These are phyloP conservation scores for Chrysolina haemoptera DNA, from an alignment of 2,888 invertebrate species.

Conservation along the genomic window DNA sequence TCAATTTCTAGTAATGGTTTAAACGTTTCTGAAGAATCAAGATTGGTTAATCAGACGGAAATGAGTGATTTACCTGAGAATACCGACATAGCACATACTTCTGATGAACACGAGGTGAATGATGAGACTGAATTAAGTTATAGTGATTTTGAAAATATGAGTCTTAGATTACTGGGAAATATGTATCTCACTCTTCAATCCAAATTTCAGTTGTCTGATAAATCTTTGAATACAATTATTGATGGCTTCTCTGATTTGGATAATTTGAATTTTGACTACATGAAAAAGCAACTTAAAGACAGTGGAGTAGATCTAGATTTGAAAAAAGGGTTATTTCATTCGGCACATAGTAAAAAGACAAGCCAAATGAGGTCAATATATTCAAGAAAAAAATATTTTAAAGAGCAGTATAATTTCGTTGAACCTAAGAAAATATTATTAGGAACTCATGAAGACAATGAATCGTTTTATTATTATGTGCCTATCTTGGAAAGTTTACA, in stretches of 20 bases:
- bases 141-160: not conserved
- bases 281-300: not conserved
- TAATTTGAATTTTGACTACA: conserved; percentile 4
- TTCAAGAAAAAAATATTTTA: conserved; percentile 11
- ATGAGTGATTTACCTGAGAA: not conserved
- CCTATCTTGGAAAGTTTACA: not conserved
- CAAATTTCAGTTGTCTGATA: not conserved
- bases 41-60: not conserved
- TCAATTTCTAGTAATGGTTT: not conserved
- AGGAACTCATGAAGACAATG: conserved; percentile 1
- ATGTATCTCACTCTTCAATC: conserved; percentile 7
- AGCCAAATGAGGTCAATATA: conserved; percentile 6
- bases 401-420: conserved; percentile 8
- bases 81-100: not conserved
- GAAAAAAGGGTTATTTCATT: conserved; percentile 8
- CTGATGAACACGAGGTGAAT: not conserved
- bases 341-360: conserved; percentile 10
- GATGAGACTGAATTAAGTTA: conserved; percentile 1
- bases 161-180: conserved; percentile 7
- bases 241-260: conserved; percentile 15
- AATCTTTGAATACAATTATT: conserved; percentile 17
- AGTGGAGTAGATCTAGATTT: conserved; percentile 3
- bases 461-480: not conserved
- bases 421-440: conserved; percentile 6
- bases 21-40: too few species aligned